Conservation (phyloP, 2,797 vertebrate genomes). For the Molossus molossus region DNA sequence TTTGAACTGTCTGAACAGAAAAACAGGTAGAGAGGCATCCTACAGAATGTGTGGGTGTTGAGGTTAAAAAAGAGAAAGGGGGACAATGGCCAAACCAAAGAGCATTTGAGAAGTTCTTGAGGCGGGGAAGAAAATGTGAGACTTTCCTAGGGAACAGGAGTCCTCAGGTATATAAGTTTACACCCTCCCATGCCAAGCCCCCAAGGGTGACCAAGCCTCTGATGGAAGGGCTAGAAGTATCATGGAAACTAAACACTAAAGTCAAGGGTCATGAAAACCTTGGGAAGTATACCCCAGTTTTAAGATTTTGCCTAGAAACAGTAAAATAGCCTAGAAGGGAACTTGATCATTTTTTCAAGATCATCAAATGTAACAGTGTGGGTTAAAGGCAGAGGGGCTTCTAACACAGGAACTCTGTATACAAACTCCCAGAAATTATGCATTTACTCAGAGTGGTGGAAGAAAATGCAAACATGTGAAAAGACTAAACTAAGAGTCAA, state of each 20-base stretch:
- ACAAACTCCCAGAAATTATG: background rate
- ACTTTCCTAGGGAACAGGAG: background rate
- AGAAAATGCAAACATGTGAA: background rate
- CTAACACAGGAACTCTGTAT: background rate
- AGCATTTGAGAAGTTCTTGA: background rate
- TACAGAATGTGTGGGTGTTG: background rate
- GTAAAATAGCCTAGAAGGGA: background rate
- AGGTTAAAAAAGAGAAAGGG: background rate
- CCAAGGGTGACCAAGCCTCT: background rate
- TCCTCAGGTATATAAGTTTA: background rate
- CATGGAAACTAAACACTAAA: background rate
- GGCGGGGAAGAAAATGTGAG: background rate
- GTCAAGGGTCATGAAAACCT: background rate
- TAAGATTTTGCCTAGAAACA: constrained; percentile 37
- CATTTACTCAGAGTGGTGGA: background rate
- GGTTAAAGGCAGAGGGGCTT: background rate
- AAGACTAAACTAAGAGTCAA: background rate
- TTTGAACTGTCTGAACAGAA: background rate
- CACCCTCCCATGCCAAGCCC: background rate
- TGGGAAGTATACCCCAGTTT: background rate
- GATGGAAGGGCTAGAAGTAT: background rate
- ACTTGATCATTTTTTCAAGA: background rate
- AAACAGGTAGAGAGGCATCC: background rate
- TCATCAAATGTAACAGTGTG: background rate
- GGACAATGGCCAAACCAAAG: background rate